A percentile compares a stretch with the other conserved stretches of the same genome.
Conservation (phyloP, 1,140 invertebrate species). For the Zaprionus davidi region DNA sequence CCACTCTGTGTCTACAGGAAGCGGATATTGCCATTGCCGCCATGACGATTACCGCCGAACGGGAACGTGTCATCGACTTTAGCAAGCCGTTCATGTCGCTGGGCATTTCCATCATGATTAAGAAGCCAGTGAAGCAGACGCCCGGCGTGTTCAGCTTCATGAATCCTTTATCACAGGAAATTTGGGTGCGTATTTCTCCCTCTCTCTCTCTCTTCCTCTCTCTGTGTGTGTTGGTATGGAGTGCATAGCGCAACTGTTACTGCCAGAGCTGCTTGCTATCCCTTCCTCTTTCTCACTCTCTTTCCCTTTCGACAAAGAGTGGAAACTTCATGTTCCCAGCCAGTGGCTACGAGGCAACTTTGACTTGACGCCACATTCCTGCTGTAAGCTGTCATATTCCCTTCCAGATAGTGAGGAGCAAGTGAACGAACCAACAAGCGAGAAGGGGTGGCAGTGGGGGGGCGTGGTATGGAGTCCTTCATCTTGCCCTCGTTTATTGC, state of each 20-base stretch:
- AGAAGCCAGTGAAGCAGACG: constrained; percentile 96
- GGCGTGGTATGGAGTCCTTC: background rate
- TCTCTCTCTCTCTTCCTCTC: background rate
- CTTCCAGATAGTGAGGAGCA: constrained; percentile 14
- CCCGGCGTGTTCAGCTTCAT: constrained; percentile 98
- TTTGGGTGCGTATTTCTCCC: constrained; percentile 89
- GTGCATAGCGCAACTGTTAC: constrained; percentile 9
- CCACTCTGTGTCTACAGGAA: constrained; percentile 87
- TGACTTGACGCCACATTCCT: constrained; percentile 49
- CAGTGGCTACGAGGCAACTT: constrained; percentile 35
- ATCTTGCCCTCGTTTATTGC: constrained; percentile 14
- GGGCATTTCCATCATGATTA: constrained; percentile 98
- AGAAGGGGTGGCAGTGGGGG: background rate
- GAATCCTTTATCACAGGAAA: constrained; percentile 97
- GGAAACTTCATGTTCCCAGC: constrained; percentile 44
- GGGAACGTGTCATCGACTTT: constrained; percentile 97
- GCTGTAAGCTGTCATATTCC: constrained; percentile 46
- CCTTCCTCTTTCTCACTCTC: background rate
- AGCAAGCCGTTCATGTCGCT: constrained; percentile 99
- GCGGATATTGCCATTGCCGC: constrained; percentile 98
- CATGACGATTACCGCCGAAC: constrained; percentile 96
- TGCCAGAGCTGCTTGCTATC: background rate
- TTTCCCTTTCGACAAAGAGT: background rate
- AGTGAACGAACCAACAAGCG: background rate
- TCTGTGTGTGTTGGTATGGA: background rate